Percentiles rank a stretch among this genome's conserved stretches.
Evolutionary conservation across 2,888 invertebrate genomes (phyloP).

Genomic region (Pammene fasciana): DNA sequence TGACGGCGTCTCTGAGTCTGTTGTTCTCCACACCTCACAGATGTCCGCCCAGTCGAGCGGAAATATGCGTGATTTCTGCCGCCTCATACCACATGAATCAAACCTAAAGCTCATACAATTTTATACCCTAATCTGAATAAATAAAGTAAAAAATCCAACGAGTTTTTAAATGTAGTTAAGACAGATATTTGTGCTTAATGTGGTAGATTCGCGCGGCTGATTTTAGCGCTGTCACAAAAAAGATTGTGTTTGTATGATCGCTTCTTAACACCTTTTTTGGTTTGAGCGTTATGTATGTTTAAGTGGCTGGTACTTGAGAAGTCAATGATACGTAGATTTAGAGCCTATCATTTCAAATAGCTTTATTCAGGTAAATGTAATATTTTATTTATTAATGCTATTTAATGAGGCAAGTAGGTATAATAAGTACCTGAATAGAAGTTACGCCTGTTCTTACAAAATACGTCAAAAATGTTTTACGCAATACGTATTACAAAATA

Average conservation of each 20-base stretch:
- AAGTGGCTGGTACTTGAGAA: constrained; percentile 8
- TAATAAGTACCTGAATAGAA: too few species aligned
- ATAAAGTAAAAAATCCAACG: background rate
- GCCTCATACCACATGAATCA: background rate
- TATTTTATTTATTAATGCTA: too few species aligned
- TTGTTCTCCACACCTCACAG: constrained; percentile 45
- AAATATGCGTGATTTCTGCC: constrained; percentile 10
- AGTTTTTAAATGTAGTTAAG: background rate
- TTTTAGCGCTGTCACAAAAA: background rate
- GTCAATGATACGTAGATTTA: background rate
- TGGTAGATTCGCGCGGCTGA: constrained; percentile 9
- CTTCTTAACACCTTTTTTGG: background rate
- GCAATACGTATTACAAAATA: too few species aligned
- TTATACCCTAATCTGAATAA: background rate
- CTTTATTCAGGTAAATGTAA: too few species aligned
- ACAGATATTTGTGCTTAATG: background rate
- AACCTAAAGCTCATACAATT: background rate
- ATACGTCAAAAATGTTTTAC: too few species aligned
- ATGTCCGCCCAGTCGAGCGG: constrained; percentile 30
- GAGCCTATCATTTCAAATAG: too few species aligned
- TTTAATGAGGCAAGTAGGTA: too few species aligned
- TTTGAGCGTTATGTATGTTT: background rate
- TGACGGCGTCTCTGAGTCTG: constrained; percentile 55
- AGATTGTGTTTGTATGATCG: background rate
- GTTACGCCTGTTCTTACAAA: too few species aligned